Evolutionary conservation across 2,888 invertebrate species (phyloP).

Genomic region (Lasioglossum vierecki): DNA sequence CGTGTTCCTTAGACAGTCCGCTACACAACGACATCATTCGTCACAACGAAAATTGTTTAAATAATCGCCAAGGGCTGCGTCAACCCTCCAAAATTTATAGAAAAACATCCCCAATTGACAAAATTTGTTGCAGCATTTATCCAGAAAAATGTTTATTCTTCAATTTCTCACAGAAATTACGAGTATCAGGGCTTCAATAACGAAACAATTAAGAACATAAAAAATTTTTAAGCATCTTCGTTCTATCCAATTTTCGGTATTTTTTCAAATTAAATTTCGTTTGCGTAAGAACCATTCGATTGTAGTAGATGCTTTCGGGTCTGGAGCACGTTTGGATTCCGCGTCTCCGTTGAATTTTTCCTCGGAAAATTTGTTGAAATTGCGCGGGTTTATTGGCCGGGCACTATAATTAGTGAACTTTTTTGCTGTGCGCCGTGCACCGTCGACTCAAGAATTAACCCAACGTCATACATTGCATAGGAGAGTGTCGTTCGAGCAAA

Average conservation of each 20-base stretch:
- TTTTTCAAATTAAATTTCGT: background rate
- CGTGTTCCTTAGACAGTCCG: background rate
- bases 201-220: background rate
- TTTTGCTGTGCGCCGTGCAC: background rate
- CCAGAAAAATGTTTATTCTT: background rate
- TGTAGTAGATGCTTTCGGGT: background rate
- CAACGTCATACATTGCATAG: slow-evolving; percentile 33
- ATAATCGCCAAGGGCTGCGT: background rate
- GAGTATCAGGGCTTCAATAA: background rate
- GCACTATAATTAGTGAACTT: background rate
- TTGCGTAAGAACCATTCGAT: background rate
- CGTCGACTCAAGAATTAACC: slow-evolving; percentile 28
- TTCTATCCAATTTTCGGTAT: background rate
- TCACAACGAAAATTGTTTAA: background rate
- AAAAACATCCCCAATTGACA: background rate
- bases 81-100: background rate
- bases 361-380: background rate
- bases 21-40: background rate
- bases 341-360: background rate
- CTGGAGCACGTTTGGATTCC: background rate
- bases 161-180: background rate
- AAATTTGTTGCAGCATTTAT: background rate
- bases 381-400: background rate
- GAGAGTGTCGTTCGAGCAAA: slow-evolving; percentile 48
- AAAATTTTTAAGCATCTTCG: background rate